Conservation (phyloP, 2,888 invertebrate species). For the Sinelater perroti region DNA sequence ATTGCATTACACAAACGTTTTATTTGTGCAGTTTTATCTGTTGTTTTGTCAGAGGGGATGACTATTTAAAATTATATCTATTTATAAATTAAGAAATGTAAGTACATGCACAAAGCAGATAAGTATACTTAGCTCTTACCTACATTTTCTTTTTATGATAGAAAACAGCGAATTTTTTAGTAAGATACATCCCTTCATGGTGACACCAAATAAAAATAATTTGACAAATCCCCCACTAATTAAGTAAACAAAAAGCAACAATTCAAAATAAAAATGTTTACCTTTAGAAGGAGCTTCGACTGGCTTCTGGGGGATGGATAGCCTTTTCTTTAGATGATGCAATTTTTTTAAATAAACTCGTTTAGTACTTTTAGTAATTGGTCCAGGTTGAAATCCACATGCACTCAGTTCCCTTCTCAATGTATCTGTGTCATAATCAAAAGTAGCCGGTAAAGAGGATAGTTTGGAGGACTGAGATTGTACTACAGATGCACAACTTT, state of each 20-base stretch:
- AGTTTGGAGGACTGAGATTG: conserved; percentile 46
- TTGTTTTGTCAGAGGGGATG: no score
- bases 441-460: conserved; percentile 65
- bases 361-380: conserved; percentile 80
- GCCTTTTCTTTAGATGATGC: conserved; percentile 61
- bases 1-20: neutral
- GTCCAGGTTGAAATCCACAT: conserved; percentile 76
- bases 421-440: conserved; percentile 73
- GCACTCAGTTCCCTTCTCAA: conserved; percentile 71
- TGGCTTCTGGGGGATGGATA: no score
- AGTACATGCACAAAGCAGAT: no score
- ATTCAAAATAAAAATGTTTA: neutral
- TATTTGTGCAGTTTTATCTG: no score
- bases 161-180: neutral
- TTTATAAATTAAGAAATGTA: no score
- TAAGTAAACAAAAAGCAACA: neutral
- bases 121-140: neutral
- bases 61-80: no score
- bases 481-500: conserved; percentile 34
- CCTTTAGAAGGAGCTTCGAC: neutral
- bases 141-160: neutral
- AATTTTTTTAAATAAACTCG: conserved; percentile 79
- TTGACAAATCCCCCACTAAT: neutral
- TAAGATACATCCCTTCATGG: neutral
- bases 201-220: neutral